These are phyloP conservation scores for Rhynchotus rufescens DNA, from an alignment of 2,797 vertebrate genomes.

Conservation along the genomic window DNA sequence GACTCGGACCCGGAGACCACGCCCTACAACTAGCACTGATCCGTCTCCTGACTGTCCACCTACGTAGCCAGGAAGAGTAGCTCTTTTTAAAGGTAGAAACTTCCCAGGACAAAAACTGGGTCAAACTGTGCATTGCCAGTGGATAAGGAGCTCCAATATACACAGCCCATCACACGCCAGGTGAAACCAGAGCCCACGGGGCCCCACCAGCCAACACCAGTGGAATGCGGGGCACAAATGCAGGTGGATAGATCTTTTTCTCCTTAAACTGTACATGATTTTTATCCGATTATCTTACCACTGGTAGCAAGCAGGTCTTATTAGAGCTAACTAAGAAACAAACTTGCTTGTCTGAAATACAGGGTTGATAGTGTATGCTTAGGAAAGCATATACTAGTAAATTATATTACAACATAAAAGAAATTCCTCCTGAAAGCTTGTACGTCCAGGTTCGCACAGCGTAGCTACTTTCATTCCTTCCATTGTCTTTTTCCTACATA, in stretches of 20 bases:
- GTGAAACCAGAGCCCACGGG: conserved; percentile 6
- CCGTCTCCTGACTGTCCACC: neutral
- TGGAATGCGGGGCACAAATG: neutral
- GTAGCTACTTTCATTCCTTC: neutral
- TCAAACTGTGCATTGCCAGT: conserved; percentile 1
- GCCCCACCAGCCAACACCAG: neutral
- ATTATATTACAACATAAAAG: neutral
- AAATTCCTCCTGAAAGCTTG: neutral
- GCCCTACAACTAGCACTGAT: neutral
- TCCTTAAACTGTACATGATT: neutral
- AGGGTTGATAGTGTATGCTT: neutral
- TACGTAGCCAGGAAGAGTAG: neutral
- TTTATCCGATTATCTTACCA: neutral
- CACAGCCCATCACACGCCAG: neutral
- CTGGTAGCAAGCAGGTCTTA: neutral
- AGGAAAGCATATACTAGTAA: neutral
- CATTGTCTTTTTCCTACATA: neutral
- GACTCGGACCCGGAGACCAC: neutral
- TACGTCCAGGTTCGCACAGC: too few species aligned
- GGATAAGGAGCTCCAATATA: conserved; percentile 8
- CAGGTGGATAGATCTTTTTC: neutral
- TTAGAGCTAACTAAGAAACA: neutral
- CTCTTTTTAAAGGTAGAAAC: conserved; percentile 27
- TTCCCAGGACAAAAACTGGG: neutral
- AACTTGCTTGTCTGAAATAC: conserved; percentile 8